A percentile compares a stretch with the other conserved stretches of the same genome.
These are phyloP conservation scores for Glaucomys volans DNA, from an alignment of 2,113 vertebrate species.

Conservation along the genomic window DNA sequence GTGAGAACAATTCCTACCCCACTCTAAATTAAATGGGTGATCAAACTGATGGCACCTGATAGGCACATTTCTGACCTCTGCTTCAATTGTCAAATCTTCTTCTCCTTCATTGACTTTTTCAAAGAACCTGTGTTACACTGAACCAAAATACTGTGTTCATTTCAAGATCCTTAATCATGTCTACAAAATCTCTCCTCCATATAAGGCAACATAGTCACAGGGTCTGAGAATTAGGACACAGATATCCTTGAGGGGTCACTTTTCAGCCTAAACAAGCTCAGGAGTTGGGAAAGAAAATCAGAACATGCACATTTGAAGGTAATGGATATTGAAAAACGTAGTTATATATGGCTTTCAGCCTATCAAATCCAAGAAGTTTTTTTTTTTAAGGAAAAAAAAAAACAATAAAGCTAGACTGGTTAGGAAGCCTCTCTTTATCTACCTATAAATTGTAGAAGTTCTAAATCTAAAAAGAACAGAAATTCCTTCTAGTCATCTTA, in stretches of 20 bases:
- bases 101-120: neutral
- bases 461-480: neutral
- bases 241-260: neutral
- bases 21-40: neutral
- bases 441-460: neutral
- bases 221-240: neutral
- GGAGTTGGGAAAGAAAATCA: neutral
- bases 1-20: neutral
- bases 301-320: neutral
- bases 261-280: neutral
- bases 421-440: neutral
- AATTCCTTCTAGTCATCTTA: neutral
- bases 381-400: neutral
- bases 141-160: neutral
- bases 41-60: neutral
- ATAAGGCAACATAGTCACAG: neutral
- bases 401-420: neutral
- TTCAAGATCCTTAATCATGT: neutral
- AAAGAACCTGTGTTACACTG: neutral
- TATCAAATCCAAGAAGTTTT: neutral
- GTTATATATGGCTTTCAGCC: neutral
- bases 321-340: neutral
- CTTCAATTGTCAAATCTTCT: neutral
- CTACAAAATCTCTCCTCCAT: neutral
- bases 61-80: rapidly evolving